Conservation (phyloP, 2,797 vertebrate species). For the Cryptoblepharus egeriae region DNA sequence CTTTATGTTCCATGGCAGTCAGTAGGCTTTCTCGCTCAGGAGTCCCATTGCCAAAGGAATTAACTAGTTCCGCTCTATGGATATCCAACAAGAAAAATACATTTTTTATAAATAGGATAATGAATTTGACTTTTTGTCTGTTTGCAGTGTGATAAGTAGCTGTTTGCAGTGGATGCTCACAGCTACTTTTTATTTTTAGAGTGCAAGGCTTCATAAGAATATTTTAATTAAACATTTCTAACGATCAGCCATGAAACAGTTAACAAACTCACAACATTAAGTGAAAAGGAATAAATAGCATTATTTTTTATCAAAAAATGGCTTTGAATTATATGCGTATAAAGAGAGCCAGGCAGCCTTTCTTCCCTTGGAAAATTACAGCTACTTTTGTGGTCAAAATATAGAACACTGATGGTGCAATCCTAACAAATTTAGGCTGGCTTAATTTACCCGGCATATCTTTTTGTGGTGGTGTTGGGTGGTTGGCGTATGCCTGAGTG, state of each 20-base stretch:
- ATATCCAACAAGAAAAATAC: constrained; percentile 4
- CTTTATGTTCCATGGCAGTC: not conserved
- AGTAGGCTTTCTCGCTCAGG: no score
- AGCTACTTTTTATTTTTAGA: not conserved
- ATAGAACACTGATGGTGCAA: constrained; percentile 69
- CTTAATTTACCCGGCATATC: no score
- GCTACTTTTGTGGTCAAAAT: constrained; percentile 60
- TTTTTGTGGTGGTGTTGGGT: no score
- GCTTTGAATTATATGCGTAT: constrained; percentile 21
- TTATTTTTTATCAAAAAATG: constrained; percentile 37
- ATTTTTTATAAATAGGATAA: not conserved
- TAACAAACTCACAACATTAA: constrained; percentile 7
- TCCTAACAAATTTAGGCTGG: no score
- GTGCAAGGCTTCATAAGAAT: not conserved
- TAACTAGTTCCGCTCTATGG: not conserved
- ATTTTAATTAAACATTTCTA: not conserved
- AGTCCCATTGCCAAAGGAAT: not conserved
- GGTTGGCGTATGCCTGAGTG: no score
- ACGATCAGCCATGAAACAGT: not conserved
- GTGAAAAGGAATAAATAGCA: constrained; percentile 25
- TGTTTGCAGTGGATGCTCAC: constrained; percentile 11
- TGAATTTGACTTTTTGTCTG: not conserved
- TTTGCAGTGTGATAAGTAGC: not conserved
- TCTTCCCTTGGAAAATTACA: constrained; percentile 41
- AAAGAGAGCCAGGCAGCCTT: constrained; percentile 38